Evolutionary conservation across 2,797 vertebrate species (phyloP).

Genomic region (Tolypeutes matacus): DNA sequence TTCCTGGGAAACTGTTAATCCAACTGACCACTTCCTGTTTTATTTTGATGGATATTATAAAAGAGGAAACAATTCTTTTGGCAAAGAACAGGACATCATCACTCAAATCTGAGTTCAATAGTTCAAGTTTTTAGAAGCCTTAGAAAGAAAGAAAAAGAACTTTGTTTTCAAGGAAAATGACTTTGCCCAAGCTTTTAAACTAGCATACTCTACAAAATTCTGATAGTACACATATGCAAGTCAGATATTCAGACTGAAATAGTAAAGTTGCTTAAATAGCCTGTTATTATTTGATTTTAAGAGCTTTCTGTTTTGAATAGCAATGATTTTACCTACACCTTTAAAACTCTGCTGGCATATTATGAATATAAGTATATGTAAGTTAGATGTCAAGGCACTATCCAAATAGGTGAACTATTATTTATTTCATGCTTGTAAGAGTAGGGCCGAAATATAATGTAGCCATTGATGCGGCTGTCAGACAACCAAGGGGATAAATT

Average conservation of each 20-base stretch:
- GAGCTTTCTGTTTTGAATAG: slow-evolving; percentile 19
- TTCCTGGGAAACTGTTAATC: slow-evolving; percentile 61
- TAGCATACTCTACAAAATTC: not conserved
- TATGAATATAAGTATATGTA: not conserved
- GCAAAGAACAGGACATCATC: slow-evolving; percentile 71
- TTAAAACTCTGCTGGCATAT: not conserved
- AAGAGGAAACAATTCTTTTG: slow-evolving; percentile 69
- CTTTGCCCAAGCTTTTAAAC: slow-evolving; percentile 47
- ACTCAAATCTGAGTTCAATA: slow-evolving; percentile 79
- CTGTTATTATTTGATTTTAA: not conserved
- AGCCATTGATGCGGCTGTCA: not conserved
- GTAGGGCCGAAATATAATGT: not conserved
- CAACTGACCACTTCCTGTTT: slow-evolving; percentile 57
- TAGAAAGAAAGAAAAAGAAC: slow-evolving; percentile 65
- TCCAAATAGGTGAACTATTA: not conserved
- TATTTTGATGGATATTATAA: slow-evolving; percentile 70
- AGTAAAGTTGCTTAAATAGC: not conserved
- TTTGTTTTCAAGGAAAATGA: slow-evolving; percentile 67
- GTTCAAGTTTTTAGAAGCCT: slow-evolving; percentile 73
- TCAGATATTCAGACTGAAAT: not conserved
- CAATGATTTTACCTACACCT: not conserved
- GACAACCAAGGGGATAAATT: not conserved
- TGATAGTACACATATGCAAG: not conserved
- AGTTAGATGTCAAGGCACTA: not conserved
- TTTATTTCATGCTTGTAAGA: not conserved